Percentiles rank a stretch among this genome's conserved stretches.
Conservation (phyloP, 2,888 invertebrate species). For the Lottia gigantea region DNA sequence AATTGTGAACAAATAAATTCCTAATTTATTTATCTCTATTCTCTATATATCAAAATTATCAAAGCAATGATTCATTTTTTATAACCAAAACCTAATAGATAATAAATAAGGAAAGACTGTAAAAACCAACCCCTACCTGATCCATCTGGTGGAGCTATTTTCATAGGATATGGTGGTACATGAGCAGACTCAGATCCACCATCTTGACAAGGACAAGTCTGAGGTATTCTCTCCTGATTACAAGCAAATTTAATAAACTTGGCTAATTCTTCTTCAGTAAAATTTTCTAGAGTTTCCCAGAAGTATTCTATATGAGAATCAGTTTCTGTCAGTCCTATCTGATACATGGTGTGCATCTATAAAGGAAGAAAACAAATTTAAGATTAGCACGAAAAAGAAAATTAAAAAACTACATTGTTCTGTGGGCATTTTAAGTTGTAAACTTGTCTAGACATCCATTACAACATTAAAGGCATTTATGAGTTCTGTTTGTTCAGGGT, state of each 20-base stretch:
- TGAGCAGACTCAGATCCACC: conserved; percentile 62
- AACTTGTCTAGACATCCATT: no score
- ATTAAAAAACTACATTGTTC: no score
- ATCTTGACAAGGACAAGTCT: conserved; percentile 63
- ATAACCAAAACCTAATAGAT: no score
- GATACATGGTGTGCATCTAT: conserved; percentile 67
- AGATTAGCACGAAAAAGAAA: no score
- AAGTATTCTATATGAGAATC: conserved; percentile 66
- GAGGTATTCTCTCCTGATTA: conserved; percentile 67
- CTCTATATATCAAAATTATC: no score
- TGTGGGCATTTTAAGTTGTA: no score
- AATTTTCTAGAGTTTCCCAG: conserved; percentile 63
- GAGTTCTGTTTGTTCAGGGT: no score
- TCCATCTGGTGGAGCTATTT: conserved; percentile 68
- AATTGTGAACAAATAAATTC: no score
- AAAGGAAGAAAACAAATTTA: neutral
- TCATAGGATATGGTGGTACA: conserved; percentile 68
- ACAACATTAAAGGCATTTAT: no score
- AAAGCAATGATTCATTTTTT: no score
- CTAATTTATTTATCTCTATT: no score
- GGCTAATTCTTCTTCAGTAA: conserved; percentile 63
- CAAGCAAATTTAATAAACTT: conserved; percentile 67
- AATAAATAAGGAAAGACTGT: no score
- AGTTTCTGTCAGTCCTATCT: conserved; percentile 65
- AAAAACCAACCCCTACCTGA: conserved; percentile 39